Conservation (phyloP, 2,797 vertebrate genomes). For the Pangasius krempfi region DNA sequence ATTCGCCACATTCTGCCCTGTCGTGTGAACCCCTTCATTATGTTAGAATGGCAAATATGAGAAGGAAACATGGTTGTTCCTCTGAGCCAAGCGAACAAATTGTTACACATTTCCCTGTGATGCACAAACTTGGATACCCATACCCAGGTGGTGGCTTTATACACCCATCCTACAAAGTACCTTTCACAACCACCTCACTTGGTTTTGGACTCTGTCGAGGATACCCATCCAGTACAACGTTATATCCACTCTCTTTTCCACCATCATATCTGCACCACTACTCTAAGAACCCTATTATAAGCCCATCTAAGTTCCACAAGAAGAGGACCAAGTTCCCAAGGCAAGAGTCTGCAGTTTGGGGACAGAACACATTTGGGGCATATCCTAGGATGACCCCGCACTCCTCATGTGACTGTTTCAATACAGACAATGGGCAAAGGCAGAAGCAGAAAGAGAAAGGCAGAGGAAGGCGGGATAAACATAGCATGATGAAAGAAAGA, state of each 20-base stretch:
- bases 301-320: conserved; percentile 93
- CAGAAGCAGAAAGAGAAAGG: conserved; percentile 79
- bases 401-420: conserved; percentile 87
- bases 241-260: conserved; percentile 85
- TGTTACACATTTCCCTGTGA: conserved; percentile 84
- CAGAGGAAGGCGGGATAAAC: conserved; percentile 62
- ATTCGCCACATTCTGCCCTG: conserved; percentile 89
- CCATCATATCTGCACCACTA: conserved; percentile 85
- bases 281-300: conserved; percentile 90
- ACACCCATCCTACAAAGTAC: conserved; percentile 84
- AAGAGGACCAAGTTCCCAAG: conserved; percentile 88
- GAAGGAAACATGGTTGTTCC: conserved; percentile 77
- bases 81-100: conserved; percentile 54
- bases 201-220: conserved; percentile 91
- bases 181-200: conserved; percentile 84
- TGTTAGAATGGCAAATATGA: conserved; percentile 87
- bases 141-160: conserved; percentile 82
- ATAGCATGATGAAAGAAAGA: conserved; percentile 60
- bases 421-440: conserved; percentile 85
- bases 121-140: conserved; percentile 85
- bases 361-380: conserved; percentile 70
- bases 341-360: conserved; percentile 79
- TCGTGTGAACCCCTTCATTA: conserved; percentile 92
- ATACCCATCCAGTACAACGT: conserved; percentile 82
- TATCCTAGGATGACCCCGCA: conserved; percentile 83